Conservation (phyloP, 2,113 vertebrate species). For the Himantopus leucocephalus region DNA sequence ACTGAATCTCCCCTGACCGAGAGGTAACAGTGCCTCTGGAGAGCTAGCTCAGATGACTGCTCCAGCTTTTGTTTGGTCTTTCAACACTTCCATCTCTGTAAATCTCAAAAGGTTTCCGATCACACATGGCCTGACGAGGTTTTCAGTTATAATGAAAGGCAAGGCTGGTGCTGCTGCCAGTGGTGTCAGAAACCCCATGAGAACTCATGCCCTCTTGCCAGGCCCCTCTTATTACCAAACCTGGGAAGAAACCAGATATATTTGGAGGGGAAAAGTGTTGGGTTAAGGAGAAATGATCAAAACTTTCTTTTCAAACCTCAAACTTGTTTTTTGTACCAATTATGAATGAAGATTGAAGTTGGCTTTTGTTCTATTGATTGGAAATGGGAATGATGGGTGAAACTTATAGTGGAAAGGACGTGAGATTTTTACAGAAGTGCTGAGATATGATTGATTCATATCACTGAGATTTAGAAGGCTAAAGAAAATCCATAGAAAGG, state of each 20-base stretch:
- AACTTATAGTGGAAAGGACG: not conserved
- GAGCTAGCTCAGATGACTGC: not conserved
- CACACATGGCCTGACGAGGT: not conserved
- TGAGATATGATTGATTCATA: not conserved
- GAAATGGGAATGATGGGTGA: not conserved
- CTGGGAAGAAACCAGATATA: not conserved
- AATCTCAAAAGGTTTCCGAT: not conserved
- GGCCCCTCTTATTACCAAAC: not conserved
- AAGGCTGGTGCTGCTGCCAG: not conserved
- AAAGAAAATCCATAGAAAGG: slow-evolving; percentile 7
- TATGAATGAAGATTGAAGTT: not conserved
- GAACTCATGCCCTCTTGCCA: not conserved
- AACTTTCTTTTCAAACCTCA: not conserved
- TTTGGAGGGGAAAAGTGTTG: not conserved
- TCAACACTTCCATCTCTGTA: not conserved
- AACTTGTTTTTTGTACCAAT: not conserved
- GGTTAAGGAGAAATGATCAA: not conserved
- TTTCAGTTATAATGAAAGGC: not conserved
- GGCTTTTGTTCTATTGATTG: slow-evolving; percentile 30
- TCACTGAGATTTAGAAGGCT: slow-evolving; percentile 1
- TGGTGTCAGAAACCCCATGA: not conserved
- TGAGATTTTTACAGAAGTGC: not conserved
- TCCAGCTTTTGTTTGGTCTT: not conserved
- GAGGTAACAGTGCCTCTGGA: not conserved
- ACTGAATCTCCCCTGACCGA: not conserved